These are phyloP conservation scores for Panagrolaimus sp. DNA, from an alignment of 1,140 invertebrate genomes.

Conservation along the genomic window DNA sequence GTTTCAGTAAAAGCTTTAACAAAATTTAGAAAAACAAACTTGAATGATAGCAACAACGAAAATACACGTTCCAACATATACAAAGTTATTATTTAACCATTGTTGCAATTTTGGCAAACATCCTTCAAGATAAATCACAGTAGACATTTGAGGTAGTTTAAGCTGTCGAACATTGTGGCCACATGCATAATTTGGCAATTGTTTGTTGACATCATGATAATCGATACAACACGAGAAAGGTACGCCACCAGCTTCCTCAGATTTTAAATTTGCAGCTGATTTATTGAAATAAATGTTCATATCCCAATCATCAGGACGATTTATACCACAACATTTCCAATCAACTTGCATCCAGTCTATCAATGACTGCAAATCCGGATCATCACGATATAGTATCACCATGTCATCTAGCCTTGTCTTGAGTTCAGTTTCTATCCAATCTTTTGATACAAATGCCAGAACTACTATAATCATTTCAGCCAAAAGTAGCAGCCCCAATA, in stretches of 20 bases:
- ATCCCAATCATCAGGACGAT: constrained; percentile 90
- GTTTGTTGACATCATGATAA: constrained; percentile 36
- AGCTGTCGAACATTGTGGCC: constrained; percentile 41
- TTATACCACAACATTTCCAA: constrained; percentile 95
- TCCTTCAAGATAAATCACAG: constrained; percentile 80
- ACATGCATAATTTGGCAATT: constrained; percentile 50
- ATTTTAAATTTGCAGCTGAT: constrained; percentile 75
- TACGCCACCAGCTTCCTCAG: constrained; percentile 89
- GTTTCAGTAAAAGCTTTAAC: background rate
- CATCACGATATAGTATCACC: constrained; percentile 72
- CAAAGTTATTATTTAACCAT: constrained; percentile 83
- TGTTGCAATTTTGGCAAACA: constrained; percentile 84
- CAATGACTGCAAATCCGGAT: constrained; percentile 92
- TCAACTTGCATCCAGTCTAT: constrained; percentile 98
- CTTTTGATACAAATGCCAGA: constrained; percentile 88
- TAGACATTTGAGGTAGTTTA: constrained; percentile 71
- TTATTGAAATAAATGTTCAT: constrained; percentile 95
- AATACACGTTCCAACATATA: constrained; percentile 75
- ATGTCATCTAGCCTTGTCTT: constrained; percentile 52
- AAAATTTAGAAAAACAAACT: constrained; percentile 62
- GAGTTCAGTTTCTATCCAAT: constrained; percentile 63
- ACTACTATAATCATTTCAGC: constrained; percentile 83
- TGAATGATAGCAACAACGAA: constrained; percentile 76
- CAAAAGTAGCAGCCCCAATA: constrained; percentile 78
- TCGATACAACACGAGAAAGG: constrained; percentile 86